Evolutionary conservation across 2,113 vertebrate species (phyloP).

Genomic region (Seriola rivoliana): DNA sequence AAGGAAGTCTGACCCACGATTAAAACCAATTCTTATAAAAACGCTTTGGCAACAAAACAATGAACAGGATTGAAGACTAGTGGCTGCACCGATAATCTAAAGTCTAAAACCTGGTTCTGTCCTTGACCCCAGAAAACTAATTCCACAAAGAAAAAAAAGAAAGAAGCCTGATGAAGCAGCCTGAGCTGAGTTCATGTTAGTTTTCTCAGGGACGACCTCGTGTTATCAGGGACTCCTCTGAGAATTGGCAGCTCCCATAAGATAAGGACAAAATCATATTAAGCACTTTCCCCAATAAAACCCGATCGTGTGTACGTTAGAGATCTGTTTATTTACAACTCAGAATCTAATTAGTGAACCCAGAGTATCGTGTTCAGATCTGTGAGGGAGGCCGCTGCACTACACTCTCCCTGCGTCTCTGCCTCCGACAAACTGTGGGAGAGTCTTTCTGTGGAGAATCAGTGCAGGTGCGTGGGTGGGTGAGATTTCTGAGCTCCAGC

Average conservation of each 20-base stretch:
- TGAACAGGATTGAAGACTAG: too few species aligned
- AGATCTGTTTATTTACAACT: slow-evolving; percentile 23
- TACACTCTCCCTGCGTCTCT: neutral
- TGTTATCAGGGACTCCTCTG: slow-evolving; percentile 9
- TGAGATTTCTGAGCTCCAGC: slow-evolving; percentile 7
- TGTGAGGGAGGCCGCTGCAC: too few species aligned
- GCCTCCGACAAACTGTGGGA: neutral
- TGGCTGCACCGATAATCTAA: too few species aligned
- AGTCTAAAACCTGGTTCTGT: neutral
- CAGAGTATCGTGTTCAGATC: neutral
- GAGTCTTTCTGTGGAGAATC: neutral
- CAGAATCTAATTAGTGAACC: slow-evolving; percentile 12
- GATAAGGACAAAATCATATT: neutral
- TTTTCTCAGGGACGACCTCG: slow-evolving; percentile 11
- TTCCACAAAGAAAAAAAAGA: neutral
- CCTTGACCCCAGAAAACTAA: neutral
- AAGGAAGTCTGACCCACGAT: slow-evolving; percentile 15
- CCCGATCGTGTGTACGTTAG: neutral
- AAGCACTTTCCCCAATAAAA: slow-evolving; percentile 18
- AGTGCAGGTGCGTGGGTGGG: slow-evolving; percentile 11
- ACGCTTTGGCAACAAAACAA: too few species aligned
- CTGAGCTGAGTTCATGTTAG: neutral
- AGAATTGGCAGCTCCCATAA: neutral
- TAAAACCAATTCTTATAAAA: neutral
- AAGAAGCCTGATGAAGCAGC: neutral